Evolutionary conservation across 2,113 vertebrate species (phyloP), one percentile per base, ranked within the genome.

Genomic region (Rhinolophus sinicus): DNA sequence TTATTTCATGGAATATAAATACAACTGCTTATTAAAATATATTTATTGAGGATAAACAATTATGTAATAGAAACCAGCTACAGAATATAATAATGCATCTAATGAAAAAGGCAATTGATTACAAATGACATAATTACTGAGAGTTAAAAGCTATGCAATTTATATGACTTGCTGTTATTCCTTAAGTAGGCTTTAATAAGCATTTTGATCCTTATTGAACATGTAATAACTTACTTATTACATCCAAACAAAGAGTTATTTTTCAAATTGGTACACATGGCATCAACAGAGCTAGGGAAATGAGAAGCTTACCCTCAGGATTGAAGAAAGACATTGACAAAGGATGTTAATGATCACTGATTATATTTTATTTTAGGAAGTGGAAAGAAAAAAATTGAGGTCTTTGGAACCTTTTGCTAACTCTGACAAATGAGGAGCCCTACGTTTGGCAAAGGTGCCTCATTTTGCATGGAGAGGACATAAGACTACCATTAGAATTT

Each of bases 1-100:
- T 40, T 97, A 97, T 97, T 98, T 98, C 67, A 97, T 81, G 90
- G 85, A 96, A 76, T 94, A 97, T 69, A 98, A 97, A 98, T 97
- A 97, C 85, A 97, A 97, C 96, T 87, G 76, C 65, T 97, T 98
- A 97, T 97, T 98, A 98, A 98, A 98, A 94, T 94, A 96, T 90
- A 83, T 64, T 50, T 98, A 98, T 97, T 96, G 97, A 98, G 91
- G 87, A 96, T 97, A 97, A 97, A 97, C 56, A 73, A 90, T 98
- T 97, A 97, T 96, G 97, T 97, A 97, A 97, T 95, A 97, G 93
- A 96, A 97, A 97, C 95, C 88, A 95, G 78, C 86, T 96, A 94
- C 64, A 96, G 93, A 95, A 94, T 96, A 90, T 95, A 97, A 93
- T 90, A 93, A 92, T 94, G 93, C 91, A 89, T 95, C 93, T 97